Evolutionary conservation across 2,888 invertebrate species (phyloP).

Genomic region (Papilio demoleus): DNA sequence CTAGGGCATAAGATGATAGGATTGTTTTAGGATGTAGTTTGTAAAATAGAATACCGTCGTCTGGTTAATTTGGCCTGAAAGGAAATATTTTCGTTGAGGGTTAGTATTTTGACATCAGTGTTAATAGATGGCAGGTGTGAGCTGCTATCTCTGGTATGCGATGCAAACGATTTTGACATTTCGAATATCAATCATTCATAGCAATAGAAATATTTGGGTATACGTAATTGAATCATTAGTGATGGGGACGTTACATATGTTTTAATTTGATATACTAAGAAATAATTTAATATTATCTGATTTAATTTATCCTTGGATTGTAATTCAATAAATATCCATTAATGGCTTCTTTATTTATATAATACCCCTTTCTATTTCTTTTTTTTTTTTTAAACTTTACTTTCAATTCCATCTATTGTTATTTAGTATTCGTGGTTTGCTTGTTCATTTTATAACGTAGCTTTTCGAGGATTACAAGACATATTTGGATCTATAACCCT

Average conservation of each 20-base stretch:
- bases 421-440: no score
- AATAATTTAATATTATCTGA: no score
- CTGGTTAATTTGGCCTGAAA: conserved; percentile 63
- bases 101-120: conserved; percentile 79
- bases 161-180: conserved; percentile 32
- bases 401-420: no score
- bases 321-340: no score
- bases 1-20: not conserved
- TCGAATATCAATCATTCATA: conserved; percentile 31
- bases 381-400: no score
- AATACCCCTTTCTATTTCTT: no score
- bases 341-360: no score
- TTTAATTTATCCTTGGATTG: no score
- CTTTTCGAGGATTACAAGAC: no score
- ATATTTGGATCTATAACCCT: no score
- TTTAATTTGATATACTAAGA: not conserved
- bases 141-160: conserved; percentile 59
- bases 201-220: conserved; percentile 23
- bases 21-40: not conserved
- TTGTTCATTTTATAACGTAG: no score
- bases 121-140: conserved; percentile 77
- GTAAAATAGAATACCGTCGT: conserved; percentile 13
- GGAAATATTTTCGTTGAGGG: conserved; percentile 64
- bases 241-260: not conserved
- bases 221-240: conserved; percentile 33